Evolutionary conservation across 23 tunicate species (phyloP).

Genomic region (Corella eumyota): DNA sequence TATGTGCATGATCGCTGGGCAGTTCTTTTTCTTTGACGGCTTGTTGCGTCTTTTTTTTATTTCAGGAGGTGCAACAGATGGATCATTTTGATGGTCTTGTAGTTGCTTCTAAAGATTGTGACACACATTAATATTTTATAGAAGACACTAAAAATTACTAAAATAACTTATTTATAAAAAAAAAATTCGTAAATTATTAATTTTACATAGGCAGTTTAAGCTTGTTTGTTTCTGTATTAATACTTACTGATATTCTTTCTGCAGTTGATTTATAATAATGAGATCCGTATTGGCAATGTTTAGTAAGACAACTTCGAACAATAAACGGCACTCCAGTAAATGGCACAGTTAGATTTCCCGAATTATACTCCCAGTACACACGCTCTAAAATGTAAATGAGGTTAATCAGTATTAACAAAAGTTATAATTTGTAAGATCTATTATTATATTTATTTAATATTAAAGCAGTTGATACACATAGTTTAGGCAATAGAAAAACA

Average conservation of each 20-base stretch:
- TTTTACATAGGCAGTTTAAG: too few relatives aligned
- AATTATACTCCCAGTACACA: constrained; percentile 61
- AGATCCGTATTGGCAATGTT: constrained; percentile 56
- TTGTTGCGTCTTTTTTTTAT: constrained; percentile 51
- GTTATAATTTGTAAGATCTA: too few relatives aligned
- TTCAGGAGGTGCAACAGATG: constrained; percentile 31
- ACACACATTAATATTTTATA: neutral
- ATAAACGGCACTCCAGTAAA: constrained; percentile 55
- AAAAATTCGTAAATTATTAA: too few relatives aligned
- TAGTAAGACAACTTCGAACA: constrained; percentile 51
- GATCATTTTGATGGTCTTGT: constrained; percentile 13
- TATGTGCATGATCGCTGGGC: constrained; percentile 64
- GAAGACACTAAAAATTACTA: too few relatives aligned
- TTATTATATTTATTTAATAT: too few relatives aligned
- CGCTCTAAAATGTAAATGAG: too few relatives aligned
- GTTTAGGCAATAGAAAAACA: too few relatives aligned
- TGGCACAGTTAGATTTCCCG: constrained; percentile 54
- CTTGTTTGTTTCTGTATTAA: too few relatives aligned
- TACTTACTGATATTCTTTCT: constrained; percentile 37
- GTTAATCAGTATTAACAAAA: too few relatives aligned
- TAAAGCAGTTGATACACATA: too few relatives aligned
- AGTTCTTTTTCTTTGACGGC: constrained; percentile 50
- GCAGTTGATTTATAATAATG: constrained; percentile 62
- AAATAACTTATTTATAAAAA: too few relatives aligned
- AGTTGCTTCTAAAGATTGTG: constrained; percentile 20